Percentiles rank a stretch among this genome's conserved stretches.
phyloP scores from a whole-genome alignment of 2,797 vertebrate species.

The Lophius americanus region DNA sequence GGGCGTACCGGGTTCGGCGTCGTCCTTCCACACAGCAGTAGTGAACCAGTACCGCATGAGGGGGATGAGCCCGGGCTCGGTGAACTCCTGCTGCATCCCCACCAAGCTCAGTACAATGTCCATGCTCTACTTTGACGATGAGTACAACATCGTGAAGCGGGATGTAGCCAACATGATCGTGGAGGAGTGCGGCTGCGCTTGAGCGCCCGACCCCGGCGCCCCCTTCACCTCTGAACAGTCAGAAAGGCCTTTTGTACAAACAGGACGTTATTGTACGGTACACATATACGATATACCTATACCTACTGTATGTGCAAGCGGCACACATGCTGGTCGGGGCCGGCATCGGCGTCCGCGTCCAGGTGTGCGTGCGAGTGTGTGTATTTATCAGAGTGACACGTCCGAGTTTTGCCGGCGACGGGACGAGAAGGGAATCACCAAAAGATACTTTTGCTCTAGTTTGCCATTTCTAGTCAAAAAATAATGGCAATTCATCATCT shows the following conservation, averaged over 20 bases:
- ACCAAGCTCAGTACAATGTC: conserved; percentile 99
- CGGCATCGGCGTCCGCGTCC: conserved; percentile 42
- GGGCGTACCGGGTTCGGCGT: conserved; percentile 93
- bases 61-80: conserved; percentile 93
- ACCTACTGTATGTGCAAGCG: conserved; percentile 67
- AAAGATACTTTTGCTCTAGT: conserved; percentile 78
- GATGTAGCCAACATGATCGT: conserved; percentile 99
- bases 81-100: conserved; percentile 99
- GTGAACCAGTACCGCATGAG: conserved; percentile 99
- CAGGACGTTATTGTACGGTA: conserved; percentile 73
- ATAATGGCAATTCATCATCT: conserved; percentile 68
- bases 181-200: conserved; percentile 98
- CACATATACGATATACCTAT: conserved; percentile 75
- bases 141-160: conserved; percentile 98
- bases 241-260: conserved; percentile 71
- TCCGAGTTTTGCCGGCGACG: conserved; percentile 35
- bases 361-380: conserved; percentile 58
- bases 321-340: conserved; percentile 43
- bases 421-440: conserved; percentile 80
- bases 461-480: conserved; percentile 83
- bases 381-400: conserved; percentile 71
- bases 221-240: conserved; percentile 47
- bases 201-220: conserved; percentile 61
- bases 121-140: conserved; percentile 99
- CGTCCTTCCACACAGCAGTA: conserved; percentile 97